These are phyloP conservation scores for Alouatta palliata DNA, from an alignment of 2,113 vertebrate genomes.

Conservation along the genomic window DNA sequence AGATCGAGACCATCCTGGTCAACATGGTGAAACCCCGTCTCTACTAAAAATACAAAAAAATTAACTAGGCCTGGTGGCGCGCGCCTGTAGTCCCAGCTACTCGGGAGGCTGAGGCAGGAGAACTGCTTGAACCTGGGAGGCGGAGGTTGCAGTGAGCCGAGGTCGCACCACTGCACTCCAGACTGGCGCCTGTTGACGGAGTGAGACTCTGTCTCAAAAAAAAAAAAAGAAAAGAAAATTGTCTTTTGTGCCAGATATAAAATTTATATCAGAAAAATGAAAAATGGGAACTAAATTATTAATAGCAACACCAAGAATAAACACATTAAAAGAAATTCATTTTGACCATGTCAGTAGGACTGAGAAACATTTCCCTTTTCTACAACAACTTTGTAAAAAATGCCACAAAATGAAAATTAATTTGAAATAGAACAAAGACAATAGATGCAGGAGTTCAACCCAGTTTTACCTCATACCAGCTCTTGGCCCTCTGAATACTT, in stretches of 20 bases:
- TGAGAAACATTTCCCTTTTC: neutral
- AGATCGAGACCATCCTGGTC: no score
- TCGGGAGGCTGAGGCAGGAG: no score
- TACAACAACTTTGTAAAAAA: neutral
- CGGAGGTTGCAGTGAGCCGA: no score
- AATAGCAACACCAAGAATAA: slow-evolving; percentile 26
- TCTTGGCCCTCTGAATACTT: neutral
- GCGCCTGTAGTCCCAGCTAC: no score
- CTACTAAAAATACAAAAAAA: no score
- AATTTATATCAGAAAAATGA: neutral
- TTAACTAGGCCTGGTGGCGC: no score
- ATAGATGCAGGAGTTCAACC: neutral
- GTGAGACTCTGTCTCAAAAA: no score
- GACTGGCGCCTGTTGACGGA: no score
- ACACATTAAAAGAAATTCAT: neutral
- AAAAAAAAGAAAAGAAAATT: neutral
- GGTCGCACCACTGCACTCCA: no score
- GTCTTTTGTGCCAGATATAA: neutral
- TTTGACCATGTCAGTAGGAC: neutral
- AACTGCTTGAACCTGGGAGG: no score
- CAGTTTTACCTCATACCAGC: neutral
- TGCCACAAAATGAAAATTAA: neutral
- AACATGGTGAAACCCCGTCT: no score
- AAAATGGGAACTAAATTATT: neutral
- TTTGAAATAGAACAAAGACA: neutral